Conservation (phyloP, 2,113 vertebrate genomes). For the Toxotes chatareus region DNA sequence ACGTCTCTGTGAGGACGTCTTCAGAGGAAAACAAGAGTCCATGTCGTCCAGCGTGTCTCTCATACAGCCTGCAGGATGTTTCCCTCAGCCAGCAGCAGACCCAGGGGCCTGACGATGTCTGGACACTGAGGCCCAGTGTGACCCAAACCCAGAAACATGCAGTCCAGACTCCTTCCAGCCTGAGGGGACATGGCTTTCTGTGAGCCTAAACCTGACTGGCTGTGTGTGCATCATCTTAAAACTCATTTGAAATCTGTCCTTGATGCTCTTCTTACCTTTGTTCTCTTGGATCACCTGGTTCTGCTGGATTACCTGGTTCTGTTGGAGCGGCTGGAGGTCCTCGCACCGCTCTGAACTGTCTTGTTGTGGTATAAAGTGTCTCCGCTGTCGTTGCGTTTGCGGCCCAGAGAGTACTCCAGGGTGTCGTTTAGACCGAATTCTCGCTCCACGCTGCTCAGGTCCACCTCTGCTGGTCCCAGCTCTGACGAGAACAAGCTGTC, state of each 20-base stretch:
- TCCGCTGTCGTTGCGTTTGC: constrained; percentile 84
- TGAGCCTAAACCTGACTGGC: not conserved
- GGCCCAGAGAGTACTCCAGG: constrained; percentile 86
- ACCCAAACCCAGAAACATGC: not conserved
- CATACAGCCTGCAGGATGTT: not conserved
- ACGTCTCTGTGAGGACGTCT: not conserved
- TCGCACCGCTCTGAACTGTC: constrained; percentile 79
- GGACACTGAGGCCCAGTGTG: constrained; percentile 1
- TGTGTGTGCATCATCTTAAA: not conserved
- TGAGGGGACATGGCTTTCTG: not conserved
- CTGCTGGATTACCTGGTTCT: constrained; percentile 88
- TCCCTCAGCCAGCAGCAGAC: not conserved
- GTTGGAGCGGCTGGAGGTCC: constrained; percentile 86
- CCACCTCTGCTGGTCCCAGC: constrained; percentile 74
- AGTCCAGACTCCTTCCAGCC: not conserved
- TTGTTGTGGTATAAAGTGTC: constrained; percentile 84
- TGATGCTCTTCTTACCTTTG: not conserved
- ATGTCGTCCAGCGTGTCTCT: not conserved
- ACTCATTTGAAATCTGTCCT: not conserved
- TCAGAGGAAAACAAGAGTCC: not conserved
- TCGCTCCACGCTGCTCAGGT: constrained; percentile 84
- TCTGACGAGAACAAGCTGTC: constrained; percentile 78
- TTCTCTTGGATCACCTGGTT: not conserved
- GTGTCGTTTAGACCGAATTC: constrained; percentile 84
- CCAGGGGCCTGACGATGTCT: constrained; percentile 1